Evolutionary conservation across 53 echinoderm and acorn worm species (phyloP).

Genomic region (Henricia sp.): DNA sequence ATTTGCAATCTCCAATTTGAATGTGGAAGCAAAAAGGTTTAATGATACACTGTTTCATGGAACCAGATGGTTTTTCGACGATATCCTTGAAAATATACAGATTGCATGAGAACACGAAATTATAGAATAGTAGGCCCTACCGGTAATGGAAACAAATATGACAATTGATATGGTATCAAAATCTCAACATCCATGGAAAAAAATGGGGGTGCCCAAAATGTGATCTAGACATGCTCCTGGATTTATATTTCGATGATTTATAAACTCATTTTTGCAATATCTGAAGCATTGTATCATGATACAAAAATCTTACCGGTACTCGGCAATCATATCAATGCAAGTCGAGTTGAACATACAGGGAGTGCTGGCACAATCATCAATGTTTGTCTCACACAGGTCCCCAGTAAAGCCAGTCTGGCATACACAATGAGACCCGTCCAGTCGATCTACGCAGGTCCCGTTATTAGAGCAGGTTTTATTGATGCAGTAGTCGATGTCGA

Average conservation of each 20-base stretch:
- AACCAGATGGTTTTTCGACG: too few species aligned
- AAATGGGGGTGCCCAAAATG: not conserved
- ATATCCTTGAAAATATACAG: too few species aligned
- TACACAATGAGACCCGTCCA: slow-evolving; percentile 55
- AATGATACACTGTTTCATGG: too few species aligned
- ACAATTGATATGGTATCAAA: too few species aligned
- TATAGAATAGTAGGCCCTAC: too few species aligned
- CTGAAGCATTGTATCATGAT: too few species aligned
- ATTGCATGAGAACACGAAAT: too few species aligned
- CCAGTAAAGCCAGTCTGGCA: slow-evolving; percentile 46
- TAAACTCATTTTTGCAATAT: too few species aligned
- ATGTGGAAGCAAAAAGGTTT: too few species aligned
- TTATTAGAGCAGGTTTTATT: slow-evolving; percentile 48
- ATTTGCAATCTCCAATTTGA: too few species aligned
- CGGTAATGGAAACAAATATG: too few species aligned
- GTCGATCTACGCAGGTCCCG: slow-evolving; percentile 41
- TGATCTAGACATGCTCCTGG: not conserved
- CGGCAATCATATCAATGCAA: slow-evolving; percentile 28
- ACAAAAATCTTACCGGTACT: slow-evolving; percentile 16
- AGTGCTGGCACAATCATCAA: slow-evolving; percentile 37
- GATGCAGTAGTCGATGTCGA: slow-evolving; percentile 54
- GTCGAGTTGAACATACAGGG: slow-evolving; percentile 50
- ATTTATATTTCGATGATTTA: too few species aligned
- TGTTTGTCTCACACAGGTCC: slow-evolving; percentile 31
- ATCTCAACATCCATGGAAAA: not conserved